Evolutionary conservation across 2,113 vertebrate species (phyloP), one percentile per base, ranked within the genome.

Genomic region (Salvelinus fontinalis): DNA sequence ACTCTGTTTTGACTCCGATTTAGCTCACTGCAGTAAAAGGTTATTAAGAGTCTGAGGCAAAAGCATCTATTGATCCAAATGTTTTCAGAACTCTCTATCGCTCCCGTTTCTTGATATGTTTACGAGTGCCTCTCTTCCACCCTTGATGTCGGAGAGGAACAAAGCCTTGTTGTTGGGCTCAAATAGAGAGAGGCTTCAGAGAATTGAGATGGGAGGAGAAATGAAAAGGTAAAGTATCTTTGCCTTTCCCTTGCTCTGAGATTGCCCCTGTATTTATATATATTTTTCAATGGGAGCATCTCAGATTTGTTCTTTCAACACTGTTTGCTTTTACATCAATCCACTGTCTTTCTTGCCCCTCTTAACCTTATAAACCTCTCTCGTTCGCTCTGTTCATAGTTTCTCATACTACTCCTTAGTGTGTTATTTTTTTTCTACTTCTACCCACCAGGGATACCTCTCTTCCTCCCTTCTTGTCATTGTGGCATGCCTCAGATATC

Each of bases 31-130:
- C 39, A 44, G 39, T 11, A 44, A 44, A 44, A 44, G 9, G 39
- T 44, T 44, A 11, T 75, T 83, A 75, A 80, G 85, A 91, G 66
- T 83, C 59, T 39, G 27, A 67, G 65, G 70, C 54, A 76, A 81
- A 78, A 81, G 79, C 77, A 81, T 76, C 80, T 73, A 81, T 85
- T 89, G 84, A 87, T 83, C 81, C 77, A 70, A 73, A 81, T 86
- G 79, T 70, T 71, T 81, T 86, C 74, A 74, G 74, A 87, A 80
- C 83, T 84, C 59, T 79, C 73, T 66, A 77, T 67, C 22, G 66
- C 57, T 78, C 48, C 68, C 51, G 69, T 83, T 78, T 67, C 64
- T 82, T 74, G 16, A 67, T 81, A 75, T 76, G 74, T 44, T 81
- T 84, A 73, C 81, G 81, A 84, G 83, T 80, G 67, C 54, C 76